A percentile compares a stretch with the other conserved stretches of the same genome.
These are phyloP conservation scores for Stegana nigrithorax DNA, from an alignment of 2,888 invertebrate species.

Conservation along the genomic window DNA sequence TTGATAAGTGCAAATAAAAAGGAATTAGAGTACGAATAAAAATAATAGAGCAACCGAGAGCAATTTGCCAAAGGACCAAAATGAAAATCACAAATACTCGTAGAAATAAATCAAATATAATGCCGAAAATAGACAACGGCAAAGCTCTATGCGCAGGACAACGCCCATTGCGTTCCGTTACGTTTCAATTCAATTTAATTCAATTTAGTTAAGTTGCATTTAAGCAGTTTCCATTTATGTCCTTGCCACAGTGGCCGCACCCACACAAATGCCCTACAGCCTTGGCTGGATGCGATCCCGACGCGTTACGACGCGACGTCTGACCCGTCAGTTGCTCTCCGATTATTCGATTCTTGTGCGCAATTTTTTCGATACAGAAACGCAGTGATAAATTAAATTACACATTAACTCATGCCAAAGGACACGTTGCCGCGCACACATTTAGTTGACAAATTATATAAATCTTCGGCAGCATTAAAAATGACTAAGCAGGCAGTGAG, in stretches of 20 bases:
- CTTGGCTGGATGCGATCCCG: no score
- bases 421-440: neutral
- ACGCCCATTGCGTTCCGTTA: neutral
- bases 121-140: neutral
- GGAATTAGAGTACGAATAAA: no score
- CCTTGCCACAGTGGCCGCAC: constrained; percentile 27
- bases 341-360: no score
- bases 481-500: neutral
- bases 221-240: constrained; percentile 25
- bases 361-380: no score
- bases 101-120: constrained; percentile 6
- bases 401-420: constrained; percentile 28
- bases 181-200: constrained; percentile 3
- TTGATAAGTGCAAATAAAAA: no score
- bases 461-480: no score
- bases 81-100: no score
- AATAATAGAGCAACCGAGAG: no score
- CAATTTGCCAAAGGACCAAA: no score
- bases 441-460: constrained; percentile 10
- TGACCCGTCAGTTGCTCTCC: no score
- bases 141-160: no score
- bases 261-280: neutral
- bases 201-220: constrained; percentile 40
- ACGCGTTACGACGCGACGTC: no score
- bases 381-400: constrained; percentile 54